phyloP scores from a whole-genome alignment of 2,113 vertebrate genomes.

The Tauraco erythrolophus region DNA sequence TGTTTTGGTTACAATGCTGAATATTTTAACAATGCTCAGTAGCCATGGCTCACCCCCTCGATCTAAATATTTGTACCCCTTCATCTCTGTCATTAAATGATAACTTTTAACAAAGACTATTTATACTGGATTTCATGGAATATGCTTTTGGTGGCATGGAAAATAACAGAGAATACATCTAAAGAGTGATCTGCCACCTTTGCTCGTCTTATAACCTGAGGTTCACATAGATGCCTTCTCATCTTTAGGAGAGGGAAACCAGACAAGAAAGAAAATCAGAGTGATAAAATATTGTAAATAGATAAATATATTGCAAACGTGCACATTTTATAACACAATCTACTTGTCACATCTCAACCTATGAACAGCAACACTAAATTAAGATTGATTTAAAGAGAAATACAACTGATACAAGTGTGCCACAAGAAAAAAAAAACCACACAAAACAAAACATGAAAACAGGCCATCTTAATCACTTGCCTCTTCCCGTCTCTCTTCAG shows the following conservation, averaged over 20 bases:
- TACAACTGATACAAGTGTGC: background rate
- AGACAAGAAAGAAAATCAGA: background rate
- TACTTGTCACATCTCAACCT: background rate
- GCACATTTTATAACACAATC: background rate
- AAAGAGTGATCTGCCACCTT: background rate
- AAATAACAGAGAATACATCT: background rate
- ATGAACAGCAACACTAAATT: background rate
- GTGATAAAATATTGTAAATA: background rate
- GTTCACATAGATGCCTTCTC: background rate
- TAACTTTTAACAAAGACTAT: background rate
- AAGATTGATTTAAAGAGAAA: background rate
- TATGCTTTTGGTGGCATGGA: background rate
- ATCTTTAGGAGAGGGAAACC: background rate
- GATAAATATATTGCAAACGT: background rate
- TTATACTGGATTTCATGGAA: background rate
- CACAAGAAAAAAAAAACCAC: background rate
- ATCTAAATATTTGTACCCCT: background rate
- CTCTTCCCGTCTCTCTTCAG: conserved; percentile 92
- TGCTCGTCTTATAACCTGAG: background rate
- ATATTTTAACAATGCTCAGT: background rate
- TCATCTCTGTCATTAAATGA: background rate
- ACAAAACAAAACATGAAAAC: background rate
- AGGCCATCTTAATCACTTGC: conserved; percentile 70
- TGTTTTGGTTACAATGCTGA: background rate
- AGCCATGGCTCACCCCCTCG: background rate